Evolutionary conservation across 2,113 vertebrate species (phyloP).

Genomic region (Centropus bengalensis): DNA sequence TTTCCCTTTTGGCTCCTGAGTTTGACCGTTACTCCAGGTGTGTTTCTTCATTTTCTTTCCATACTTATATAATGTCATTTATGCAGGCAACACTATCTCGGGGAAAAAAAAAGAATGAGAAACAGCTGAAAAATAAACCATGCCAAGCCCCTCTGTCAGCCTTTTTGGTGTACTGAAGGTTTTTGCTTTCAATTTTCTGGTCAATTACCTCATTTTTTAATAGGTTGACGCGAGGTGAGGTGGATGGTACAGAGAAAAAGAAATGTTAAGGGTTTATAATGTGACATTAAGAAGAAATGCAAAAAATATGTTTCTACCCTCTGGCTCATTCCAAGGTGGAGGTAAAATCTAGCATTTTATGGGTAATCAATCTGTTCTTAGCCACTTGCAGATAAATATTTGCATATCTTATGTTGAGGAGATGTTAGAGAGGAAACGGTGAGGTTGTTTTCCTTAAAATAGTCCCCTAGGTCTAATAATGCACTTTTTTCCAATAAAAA

Average conservation of each 20-base stretch:
- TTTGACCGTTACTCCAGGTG: conserved; percentile 48
- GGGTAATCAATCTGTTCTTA: not conserved
- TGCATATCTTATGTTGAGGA: not conserved
- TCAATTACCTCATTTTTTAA: not conserved
- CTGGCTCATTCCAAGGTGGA: not conserved
- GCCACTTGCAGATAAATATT: not conserved
- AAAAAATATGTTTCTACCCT: not conserved
- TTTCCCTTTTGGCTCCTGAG: not conserved
- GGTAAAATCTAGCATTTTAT: not conserved
- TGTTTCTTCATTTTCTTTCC: conserved; percentile 9
- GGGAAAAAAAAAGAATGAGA: not conserved
- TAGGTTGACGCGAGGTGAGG: not conserved
- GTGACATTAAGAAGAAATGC: not conserved
- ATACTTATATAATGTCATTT: not conserved
- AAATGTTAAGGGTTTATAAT: not conserved
- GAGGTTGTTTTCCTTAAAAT: not conserved
- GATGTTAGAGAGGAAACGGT: not conserved
- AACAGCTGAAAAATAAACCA: not conserved
- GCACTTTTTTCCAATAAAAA: not conserved
- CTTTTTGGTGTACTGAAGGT: not conserved
- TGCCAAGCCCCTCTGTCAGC: not conserved
- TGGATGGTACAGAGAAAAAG: not conserved
- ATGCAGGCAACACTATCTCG: not conserved
- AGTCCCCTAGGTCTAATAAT: not conserved
- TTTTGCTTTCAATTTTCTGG: not conserved